These are phyloP conservation scores for Sebastolobus alascanus DNA, from an alignment of 2,797 vertebrate species.

Conservation along the genomic window DNA sequence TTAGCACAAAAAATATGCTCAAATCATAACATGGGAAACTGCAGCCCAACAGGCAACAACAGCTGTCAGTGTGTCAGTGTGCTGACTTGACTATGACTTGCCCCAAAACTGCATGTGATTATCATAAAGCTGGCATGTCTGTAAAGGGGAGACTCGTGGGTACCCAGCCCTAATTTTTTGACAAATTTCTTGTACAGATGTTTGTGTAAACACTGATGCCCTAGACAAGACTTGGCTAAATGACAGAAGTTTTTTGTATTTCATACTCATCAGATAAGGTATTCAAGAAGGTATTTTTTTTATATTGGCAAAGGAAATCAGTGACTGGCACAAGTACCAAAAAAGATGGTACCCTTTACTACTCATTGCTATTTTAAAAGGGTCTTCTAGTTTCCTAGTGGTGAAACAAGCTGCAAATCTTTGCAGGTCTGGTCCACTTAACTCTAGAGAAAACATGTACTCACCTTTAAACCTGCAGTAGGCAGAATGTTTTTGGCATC, in stretches of 20 bases:
- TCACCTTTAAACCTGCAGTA: not conserved
- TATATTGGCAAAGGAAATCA: not conserved
- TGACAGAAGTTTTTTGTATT: not conserved
- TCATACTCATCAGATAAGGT: not conserved
- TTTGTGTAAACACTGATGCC: not conserved
- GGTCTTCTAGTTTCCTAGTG: not conserved
- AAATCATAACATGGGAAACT: no score
- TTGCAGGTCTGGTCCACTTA: not conserved
- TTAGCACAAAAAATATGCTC: no score
- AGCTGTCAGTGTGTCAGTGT: no score
- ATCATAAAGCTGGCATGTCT: no score
- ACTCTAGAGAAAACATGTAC: not conserved
- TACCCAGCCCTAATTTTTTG: not conserved
- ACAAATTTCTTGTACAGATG: not conserved
- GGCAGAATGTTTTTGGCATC: no score
- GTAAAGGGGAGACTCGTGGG: no score
- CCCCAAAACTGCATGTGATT: no score
- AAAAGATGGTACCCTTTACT: not conserved
- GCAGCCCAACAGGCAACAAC: no score
- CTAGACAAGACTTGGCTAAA: not conserved
- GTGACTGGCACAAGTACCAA: not conserved
- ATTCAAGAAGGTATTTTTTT: not conserved
- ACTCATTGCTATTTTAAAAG: not conserved
- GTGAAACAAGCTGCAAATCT: not conserved
- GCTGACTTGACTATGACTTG: no score